These are phyloP conservation scores for Euleptes europaea DNA, from an alignment of 2,113 vertebrate genomes.

Conservation along the genomic window DNA sequence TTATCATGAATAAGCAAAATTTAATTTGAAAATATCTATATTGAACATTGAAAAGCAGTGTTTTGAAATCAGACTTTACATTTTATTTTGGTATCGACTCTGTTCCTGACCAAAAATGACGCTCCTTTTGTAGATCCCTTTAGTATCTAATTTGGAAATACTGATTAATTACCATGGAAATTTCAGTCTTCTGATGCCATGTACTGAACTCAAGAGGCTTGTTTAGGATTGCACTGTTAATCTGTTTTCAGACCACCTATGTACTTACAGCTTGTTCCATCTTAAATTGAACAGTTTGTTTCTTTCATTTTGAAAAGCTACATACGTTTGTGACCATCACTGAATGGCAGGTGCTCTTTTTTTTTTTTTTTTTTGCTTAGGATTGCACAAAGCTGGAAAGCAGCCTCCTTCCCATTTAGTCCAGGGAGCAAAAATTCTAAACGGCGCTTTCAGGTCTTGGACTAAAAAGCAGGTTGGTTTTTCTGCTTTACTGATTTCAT, in stretches of 20 bases:
- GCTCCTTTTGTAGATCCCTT: neutral
- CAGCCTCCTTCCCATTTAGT: conserved; percentile 91
- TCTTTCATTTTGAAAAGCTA: neutral
- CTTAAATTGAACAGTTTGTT: neutral
- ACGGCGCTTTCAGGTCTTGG: conserved; percentile 97
- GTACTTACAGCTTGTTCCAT: neutral
- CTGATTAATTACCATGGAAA: neutral
- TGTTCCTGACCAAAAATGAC: neutral
- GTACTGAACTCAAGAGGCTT: too few species aligned
- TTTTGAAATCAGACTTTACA: neutral
- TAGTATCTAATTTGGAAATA: neutral
- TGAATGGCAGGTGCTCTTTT: neutral
- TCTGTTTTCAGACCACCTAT: neutral
- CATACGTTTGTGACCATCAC: neutral
- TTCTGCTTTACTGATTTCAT: neutral
- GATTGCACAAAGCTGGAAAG: conserved; percentile 95
- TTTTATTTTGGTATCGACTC: neutral
- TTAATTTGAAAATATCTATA: neutral
- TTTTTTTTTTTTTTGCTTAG: conserved; percentile 68
- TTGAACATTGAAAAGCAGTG: neutral
- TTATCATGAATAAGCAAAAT: neutral
- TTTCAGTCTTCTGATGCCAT: neutral
- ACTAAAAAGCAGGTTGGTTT: conserved; percentile 94
- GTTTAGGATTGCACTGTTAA: too few species aligned
- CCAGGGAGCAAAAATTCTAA: conserved; percentile 97